Evolutionary conservation across 2,888 invertebrate genomes (phyloP).

Genomic region (Pterostichus madidus): DNA sequence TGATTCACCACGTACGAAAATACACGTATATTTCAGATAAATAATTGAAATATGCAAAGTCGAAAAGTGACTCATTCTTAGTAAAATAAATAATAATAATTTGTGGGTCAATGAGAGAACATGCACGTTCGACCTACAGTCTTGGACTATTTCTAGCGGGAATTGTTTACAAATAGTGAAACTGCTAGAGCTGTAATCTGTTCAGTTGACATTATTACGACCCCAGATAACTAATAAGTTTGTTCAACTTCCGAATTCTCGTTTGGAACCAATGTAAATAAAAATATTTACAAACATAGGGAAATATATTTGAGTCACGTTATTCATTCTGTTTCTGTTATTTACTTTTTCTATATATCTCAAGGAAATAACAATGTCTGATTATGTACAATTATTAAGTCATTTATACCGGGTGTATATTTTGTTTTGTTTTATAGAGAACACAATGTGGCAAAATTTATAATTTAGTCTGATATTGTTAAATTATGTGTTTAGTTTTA

Average conservation of each 20-base stretch:
- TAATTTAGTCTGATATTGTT: no score
- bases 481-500: no score
- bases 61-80: slow-evolving; percentile 46
- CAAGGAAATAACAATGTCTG: no score
- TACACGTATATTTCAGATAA: slow-evolving; percentile 11
- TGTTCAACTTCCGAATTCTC: slow-evolving; percentile 26
- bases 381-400: no score
- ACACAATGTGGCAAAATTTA: no score
- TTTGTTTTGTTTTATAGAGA: no score
- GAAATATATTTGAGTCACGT: no score
- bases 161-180: slow-evolving; percentile 28
- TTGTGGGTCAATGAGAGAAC: slow-evolving; percentile 33
- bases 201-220: slow-evolving; percentile 23
- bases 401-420: no score
- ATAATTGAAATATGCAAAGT: slow-evolving; percentile 38
- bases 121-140: slow-evolving; percentile 34
- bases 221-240: slow-evolving; percentile 20
- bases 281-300: no score
- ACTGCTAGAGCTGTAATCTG: slow-evolving; percentile 17
- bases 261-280: no score
- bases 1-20: slow-evolving; percentile 42
- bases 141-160: slow-evolving; percentile 14
- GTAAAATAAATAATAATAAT: slow-evolving; percentile 51
- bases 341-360: no score
- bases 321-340: no score